Percentiles rank a stretch among this genome's conserved stretches.
These are phyloP conservation scores for Carassius auratus DNA, from an alignment of 2,113 vertebrate genomes.

Conservation along the genomic window DNA sequence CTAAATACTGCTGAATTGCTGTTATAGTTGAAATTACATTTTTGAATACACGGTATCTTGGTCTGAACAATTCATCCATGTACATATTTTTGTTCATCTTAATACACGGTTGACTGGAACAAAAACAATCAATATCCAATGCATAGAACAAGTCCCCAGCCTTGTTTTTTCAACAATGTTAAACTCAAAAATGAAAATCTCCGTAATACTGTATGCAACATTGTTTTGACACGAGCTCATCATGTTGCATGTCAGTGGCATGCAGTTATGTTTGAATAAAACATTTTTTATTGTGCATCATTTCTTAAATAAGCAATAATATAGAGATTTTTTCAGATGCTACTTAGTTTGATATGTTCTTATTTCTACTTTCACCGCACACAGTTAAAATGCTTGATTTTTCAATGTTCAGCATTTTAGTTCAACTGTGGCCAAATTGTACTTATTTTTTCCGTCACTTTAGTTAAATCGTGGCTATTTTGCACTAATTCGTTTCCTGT, in stretches of 20 bases:
- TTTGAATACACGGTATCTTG: background rate
- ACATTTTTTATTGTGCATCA: background rate
- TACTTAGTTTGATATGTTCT: background rate
- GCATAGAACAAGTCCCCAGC: background rate
- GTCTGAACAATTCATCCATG: background rate
- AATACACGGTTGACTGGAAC: background rate
- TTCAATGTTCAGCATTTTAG: too few relatives aligned
- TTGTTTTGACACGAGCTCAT: background rate
- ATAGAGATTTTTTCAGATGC: background rate
- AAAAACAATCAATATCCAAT: background rate
- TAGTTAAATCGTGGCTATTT: too few relatives aligned
- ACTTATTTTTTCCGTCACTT: too few relatives aligned
- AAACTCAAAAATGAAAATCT: background rate
- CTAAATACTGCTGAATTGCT: background rate
- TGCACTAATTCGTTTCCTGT: too few relatives aligned
- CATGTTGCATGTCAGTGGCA: background rate
- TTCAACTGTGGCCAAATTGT: too few relatives aligned
- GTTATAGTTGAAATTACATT: background rate
- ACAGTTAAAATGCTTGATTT: too few relatives aligned
- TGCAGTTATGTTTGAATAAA: background rate
- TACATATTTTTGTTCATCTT: background rate
- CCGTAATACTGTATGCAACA: background rate
- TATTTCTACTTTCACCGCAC: too few relatives aligned
- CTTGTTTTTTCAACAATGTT: background rate
- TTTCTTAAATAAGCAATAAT: background rate